Percentiles rank a stretch among this genome's conserved stretches.
Evolutionary conservation across 2,797 vertebrate species (phyloP).

Genomic region (Nannoperca obscura): DNA sequence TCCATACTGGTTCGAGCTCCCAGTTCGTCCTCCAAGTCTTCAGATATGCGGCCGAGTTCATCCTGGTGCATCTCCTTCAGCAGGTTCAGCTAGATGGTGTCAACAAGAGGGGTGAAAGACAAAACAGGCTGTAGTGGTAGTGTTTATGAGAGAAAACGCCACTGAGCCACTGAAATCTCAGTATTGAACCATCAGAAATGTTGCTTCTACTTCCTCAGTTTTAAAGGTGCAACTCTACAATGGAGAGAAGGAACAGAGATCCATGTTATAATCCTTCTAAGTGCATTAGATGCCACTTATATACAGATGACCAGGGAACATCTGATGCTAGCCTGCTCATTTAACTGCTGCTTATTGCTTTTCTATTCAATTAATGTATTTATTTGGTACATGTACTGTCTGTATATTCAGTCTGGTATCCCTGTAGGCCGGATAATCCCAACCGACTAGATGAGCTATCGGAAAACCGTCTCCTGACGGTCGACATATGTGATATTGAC

Average conservation of each 20-base stretch:
- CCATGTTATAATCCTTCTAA: neutral
- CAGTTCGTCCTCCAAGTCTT: constrained; percentile 96
- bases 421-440: too few relatives aligned
- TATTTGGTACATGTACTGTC: too few relatives aligned
- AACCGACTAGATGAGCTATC: too few relatives aligned
- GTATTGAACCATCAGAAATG: neutral
- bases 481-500: too few relatives aligned
- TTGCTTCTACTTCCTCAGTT: neutral
- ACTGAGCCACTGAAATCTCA: neutral
- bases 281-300: neutral
- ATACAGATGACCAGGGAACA: neutral
- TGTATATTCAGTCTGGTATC: too few relatives aligned
- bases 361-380: too few relatives aligned
- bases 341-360: neutral
- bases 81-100: constrained; percentile 88
- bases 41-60: constrained; percentile 94
- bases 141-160: neutral
- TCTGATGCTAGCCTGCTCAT: neutral
- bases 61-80: constrained; percentile 97
- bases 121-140: neutral
- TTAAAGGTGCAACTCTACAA: neutral
- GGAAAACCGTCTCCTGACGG: too few relatives aligned
- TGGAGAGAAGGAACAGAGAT: neutral
- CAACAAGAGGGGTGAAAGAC: neutral
- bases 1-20: constrained; percentile 96